Conservation (phyloP, 1,140 invertebrate genomes). For the Papilio machaon region DNA sequence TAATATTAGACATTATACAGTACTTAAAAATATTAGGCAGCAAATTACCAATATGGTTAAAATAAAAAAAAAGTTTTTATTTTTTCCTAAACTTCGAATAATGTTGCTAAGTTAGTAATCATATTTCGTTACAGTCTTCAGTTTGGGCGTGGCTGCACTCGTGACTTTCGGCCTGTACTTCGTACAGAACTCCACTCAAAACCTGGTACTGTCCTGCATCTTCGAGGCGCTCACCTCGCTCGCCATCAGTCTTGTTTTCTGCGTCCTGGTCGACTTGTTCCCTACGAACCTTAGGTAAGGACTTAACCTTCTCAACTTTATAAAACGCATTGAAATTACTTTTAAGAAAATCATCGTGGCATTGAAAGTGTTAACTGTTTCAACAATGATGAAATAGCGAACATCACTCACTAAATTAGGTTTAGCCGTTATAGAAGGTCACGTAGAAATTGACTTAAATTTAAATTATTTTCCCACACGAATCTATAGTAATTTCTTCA, state of each 20-base stretch:
- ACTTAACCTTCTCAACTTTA: not conserved
- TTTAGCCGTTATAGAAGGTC: too few species aligned
- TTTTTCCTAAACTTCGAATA: not conserved
- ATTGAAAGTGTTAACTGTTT: not conserved
- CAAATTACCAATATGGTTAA: too few species aligned
- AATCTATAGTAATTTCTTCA: not conserved
- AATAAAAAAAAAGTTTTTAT: too few species aligned
- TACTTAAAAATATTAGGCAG: too few species aligned
- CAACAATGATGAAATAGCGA: too few species aligned
- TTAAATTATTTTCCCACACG: too few species aligned
- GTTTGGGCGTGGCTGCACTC: constrained; percentile 86
- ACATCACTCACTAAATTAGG: too few species aligned
- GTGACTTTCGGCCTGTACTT: constrained; percentile 90
- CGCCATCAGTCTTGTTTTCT: constrained; percentile 88
- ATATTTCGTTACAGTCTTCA: constrained; percentile 84
- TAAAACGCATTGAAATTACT: not conserved
- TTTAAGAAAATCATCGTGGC: not conserved
- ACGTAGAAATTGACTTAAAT: too few species aligned
- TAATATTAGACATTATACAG: too few species aligned
- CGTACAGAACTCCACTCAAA: constrained; percentile 86
- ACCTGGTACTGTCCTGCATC: constrained; percentile 87
- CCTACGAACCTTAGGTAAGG: constrained; percentile 89
- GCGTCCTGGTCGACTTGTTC: constrained; percentile 89
- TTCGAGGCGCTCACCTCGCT: constrained; percentile 89
- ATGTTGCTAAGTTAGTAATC: constrained; percentile 11